Conservation (phyloP, 1,140 invertebrate genomes). For the Rhagoletis zephyria region DNA sequence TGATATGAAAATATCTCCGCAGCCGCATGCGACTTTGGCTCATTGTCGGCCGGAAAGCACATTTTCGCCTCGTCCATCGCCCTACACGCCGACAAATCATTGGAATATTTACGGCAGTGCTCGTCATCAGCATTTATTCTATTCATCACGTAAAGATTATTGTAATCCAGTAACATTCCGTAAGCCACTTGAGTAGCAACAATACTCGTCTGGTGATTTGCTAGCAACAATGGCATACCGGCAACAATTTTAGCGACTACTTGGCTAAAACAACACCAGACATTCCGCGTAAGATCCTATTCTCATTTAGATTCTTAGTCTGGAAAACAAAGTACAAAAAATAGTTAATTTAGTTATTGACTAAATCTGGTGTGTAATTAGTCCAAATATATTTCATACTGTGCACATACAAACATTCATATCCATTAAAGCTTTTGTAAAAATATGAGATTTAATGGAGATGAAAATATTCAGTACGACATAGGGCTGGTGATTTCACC, state of each 20-base stretch:
- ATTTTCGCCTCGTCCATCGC: background rate
- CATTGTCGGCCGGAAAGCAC: too few relatives aligned
- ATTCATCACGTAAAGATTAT: constrained; percentile 46
- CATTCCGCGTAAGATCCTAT: background rate
- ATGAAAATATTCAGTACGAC: too few relatives aligned
- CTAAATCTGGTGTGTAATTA: too few relatives aligned
- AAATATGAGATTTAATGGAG: too few relatives aligned
- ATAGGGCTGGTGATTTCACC: too few relatives aligned
- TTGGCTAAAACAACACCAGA: background rate
- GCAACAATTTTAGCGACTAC: background rate
- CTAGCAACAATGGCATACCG: constrained; percentile 45
- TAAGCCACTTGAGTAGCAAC: constrained; percentile 39
- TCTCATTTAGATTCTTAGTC: background rate
- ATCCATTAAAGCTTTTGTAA: too few relatives aligned
- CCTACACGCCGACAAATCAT: background rate
- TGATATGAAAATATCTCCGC: background rate
- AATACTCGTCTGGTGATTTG: constrained; percentile 36
- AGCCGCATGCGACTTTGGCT: background rate
- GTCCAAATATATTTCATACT: too few relatives aligned
- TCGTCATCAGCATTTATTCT: constrained; percentile 37
- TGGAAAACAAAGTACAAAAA: background rate
- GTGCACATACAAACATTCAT: too few relatives aligned
- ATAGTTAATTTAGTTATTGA: background rate
- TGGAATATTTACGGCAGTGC: background rate
- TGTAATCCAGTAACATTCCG: constrained; percentile 44